These are phyloP conservation scores for Pleuronectes platessa DNA, from an alignment of 2,113 vertebrate genomes.

Conservation along the genomic window DNA sequence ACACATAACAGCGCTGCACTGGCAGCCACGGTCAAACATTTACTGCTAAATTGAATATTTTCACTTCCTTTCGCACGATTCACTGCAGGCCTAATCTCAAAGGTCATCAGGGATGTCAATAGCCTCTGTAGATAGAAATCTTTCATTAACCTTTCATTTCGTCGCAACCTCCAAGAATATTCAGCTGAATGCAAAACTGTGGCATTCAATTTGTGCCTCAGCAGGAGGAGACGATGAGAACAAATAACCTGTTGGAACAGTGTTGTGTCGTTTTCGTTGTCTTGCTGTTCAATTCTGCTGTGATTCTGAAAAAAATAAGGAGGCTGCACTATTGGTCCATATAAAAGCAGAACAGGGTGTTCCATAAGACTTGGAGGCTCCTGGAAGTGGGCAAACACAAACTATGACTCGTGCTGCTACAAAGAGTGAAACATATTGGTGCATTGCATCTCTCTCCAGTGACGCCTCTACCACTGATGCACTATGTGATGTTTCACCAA, in stretches of 20 bases:
- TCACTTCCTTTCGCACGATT: slow-evolving; percentile 37
- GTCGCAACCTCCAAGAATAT: slow-evolving; percentile 36
- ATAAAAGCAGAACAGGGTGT: slow-evolving; percentile 38
- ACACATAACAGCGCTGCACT: background rate
- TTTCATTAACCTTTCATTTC: slow-evolving; percentile 69
- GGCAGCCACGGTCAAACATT: background rate
- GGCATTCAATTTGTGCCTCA: slow-evolving; percentile 3
- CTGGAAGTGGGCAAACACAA: slow-evolving; percentile 26
- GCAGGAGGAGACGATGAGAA: background rate
- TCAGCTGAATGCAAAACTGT: slow-evolving; percentile 42
- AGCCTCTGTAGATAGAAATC: slow-evolving; percentile 58
- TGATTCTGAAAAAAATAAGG: background rate
- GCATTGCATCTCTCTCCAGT: slow-evolving; percentile 32
- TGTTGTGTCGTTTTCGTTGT: background rate
- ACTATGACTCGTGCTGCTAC: slow-evolving; percentile 45
- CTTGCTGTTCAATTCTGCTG: slow-evolving; percentile 13
- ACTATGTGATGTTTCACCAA: slow-evolving; percentile 8
- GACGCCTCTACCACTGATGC: slow-evolving; percentile 8
- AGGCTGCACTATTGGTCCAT: slow-evolving; percentile 20
- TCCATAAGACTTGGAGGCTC: slow-evolving; percentile 11
- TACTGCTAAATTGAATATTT: slow-evolving; percentile 47
- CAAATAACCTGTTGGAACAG: background rate
- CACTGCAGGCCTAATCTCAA: slow-evolving; percentile 45
- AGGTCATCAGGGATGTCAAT: slow-evolving; percentile 64
- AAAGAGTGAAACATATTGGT: slow-evolving; percentile 37